Base-by-base conservation (phyloP, 2,888 invertebrate species). In the Embidobia sp. region DNA sequence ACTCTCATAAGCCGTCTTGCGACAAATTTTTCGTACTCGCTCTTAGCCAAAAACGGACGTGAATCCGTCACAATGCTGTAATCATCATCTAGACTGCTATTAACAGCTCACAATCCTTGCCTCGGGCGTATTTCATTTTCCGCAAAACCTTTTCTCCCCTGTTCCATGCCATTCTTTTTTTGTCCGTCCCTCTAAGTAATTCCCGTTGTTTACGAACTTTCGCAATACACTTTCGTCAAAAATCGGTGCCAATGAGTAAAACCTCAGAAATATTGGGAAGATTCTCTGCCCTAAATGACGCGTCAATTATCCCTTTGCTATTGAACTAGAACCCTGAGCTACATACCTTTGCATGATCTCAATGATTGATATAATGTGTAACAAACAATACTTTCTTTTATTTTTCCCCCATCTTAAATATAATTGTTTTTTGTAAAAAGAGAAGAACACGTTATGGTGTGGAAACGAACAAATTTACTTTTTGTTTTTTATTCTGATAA, bases 121-220 rank as follows among this genome's bases (percentile, higher is more conserved):
- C 64, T 53, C 59, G 16, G 59, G 76, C 76, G 75, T 69, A 67
- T 76, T 76, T 76, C 76, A 77, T 77, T 77, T 77, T 70, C 59
- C 55, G 49, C 57, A 33, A 57, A 70, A 70, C 64, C 37, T 67
- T 46, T 59, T 57, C 53, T 37, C 61, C 11, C 55, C 13, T 44
- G 16, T 40, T 16, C 15, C 18, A 19, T 16, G n/a, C 15, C 61
- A 13, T 15, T 13, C 19, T 46, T 19, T 51, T 35, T 53, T 48
- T 61, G 35, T 42, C 48, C 42, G 19, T 31, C 31, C 49, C 6
- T 53, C 53, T 66, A 73, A 73, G 67, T 69, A 64, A 69, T 63
- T 57, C 64, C 49, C 42, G 67, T 48, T 76, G 63, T 69, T 69
- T 63, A 69, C 55, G 46, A 69, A 69, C 57, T 64, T 51, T 64